phyloP scores from a whole-genome alignment of 1,140 invertebrate species.

The Drosophila orena region DNA sequence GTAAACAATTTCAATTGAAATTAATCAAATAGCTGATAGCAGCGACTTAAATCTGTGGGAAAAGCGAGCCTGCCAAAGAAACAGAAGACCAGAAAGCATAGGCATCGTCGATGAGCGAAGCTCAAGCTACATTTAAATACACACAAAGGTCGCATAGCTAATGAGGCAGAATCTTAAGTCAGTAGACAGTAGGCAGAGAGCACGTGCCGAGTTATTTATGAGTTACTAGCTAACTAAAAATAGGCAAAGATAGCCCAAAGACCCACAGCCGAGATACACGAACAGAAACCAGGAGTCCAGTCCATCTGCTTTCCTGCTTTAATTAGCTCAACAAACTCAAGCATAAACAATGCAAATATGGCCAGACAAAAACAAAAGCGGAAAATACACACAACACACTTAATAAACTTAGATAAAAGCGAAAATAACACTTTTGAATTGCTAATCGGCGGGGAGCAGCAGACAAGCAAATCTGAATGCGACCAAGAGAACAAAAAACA shows the following conservation, averaged over 20 bases:
- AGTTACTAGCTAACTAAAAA: constrained; percentile 16
- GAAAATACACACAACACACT: constrained; percentile 3
- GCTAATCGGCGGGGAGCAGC: not conserved
- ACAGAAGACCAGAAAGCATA: constrained; percentile 17
- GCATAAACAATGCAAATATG: constrained; percentile 51
- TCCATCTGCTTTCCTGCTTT: constrained; percentile 25
- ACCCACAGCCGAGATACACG: constrained; percentile 25
- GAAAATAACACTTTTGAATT: constrained; percentile 26
- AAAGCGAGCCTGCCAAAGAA: not conserved
- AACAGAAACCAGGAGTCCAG: constrained; percentile 3
- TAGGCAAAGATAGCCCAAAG: constrained; percentile 34
- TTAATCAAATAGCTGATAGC: constrained; percentile 37
- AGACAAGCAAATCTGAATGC: not conserved
- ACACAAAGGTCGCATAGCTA: constrained; percentile 5
- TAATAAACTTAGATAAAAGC: constrained; percentile 31
- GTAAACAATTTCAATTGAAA: constrained; percentile 44
- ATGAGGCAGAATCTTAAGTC: not conserved
- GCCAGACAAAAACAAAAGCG: constrained; percentile 26
- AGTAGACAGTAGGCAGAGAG: constrained; percentile 36
- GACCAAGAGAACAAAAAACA: no score
- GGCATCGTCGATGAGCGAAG: no score
- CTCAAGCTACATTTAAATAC: constrained; percentile 21
- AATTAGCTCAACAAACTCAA: constrained; percentile 49
- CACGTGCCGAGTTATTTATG: constrained; percentile 48
- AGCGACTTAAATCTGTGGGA: constrained; percentile 24